Base-by-base conservation (phyloP, 2,113 vertebrate genomes). In the Lonchura striata region DNA sequence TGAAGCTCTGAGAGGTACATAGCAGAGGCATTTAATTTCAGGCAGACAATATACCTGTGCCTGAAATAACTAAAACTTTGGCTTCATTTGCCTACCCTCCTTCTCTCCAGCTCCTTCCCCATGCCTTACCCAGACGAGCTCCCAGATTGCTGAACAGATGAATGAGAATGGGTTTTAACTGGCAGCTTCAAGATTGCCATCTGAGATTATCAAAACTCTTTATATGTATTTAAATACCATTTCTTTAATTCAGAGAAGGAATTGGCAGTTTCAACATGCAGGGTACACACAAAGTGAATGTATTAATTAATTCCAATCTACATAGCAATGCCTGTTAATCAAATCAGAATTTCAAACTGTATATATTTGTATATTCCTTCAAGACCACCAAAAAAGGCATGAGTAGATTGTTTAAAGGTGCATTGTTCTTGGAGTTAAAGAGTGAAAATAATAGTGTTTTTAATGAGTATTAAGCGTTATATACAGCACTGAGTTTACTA, bases 271-370 rank as follows among this genome's bases (percentile, higher is more conserved):
- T 63, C 52, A 92, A 65, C 61, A 77, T 2, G 9, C 19, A 76
- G 49, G 18, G 15, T 75, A 61, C 4, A 7, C 44, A 72, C 23
- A 82, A 86, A 92, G 11, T 75, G 86, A 82, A 87, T 66, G 39
- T 39, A 65, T 9, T 93, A 88, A 92, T 92, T 92, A 94, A 86
- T 87, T 96, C 44, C 4, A 71, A 56, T 83, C 47, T 60, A 80
- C 22, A 76, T 53, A 95, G 79, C 18, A 80, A 92, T 89, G 27
- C 44, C 42, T 81, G 33, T 65, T 89, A 66, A 84, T 65, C 59
- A 88, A 94, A 80, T 69, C 41, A 90, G 60, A 94, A 87, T 95
- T 93, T 94, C 52, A 77, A 65, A 86, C 9, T 33, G 2, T 19
- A 57, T 56, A 25, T 2, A 82, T 90, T 78, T 96, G 66, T 44